A percentile compares a stretch with the other conserved stretches of the same genome.
Evolutionary conservation across 2,113 vertebrate genomes (phyloP).

Genomic region (Bettongia penicillata): DNA sequence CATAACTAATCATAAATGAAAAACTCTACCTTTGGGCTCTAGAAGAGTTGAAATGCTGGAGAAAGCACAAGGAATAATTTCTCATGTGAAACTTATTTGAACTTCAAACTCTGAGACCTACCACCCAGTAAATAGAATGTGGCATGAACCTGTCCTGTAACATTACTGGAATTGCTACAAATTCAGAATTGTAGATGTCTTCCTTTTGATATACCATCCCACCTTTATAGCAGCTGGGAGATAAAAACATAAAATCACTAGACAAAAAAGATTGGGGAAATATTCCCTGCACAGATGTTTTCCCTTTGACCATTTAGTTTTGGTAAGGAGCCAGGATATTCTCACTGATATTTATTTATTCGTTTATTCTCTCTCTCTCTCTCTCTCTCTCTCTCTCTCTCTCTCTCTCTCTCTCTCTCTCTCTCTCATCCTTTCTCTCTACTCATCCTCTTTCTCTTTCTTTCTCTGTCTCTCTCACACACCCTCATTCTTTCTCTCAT

Average conservation of each 20-base stretch:
- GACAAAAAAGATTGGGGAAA: neutral
- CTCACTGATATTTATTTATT: neutral
- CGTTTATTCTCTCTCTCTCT: neutral
- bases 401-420: neutral
- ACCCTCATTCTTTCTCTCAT: neutral
- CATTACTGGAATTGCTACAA: neutral
- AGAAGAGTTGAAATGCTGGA: neutral
- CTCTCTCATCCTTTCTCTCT: neutral
- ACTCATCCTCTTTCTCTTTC: neutral
- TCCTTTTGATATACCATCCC: neutral
- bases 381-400: neutral
- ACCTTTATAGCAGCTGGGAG: neutral
- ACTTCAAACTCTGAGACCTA: neutral
- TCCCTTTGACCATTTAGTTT: neutral
- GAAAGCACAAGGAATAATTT: neutral
- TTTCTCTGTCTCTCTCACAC: neutral
- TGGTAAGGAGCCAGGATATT: neutral
- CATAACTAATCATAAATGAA: neutral
- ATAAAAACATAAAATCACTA: neutral
- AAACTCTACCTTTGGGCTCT: neutral
- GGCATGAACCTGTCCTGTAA: neutral
- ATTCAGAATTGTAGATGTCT: neutral
- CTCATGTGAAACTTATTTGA: neutral
- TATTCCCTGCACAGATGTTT: neutral
- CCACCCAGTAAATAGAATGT: neutral